Evolutionary conservation across 1,140 invertebrate genomes (phyloP), one percentile per base, ranked within the genome.

Genomic region (Cherax quadricarinatus): DNA sequence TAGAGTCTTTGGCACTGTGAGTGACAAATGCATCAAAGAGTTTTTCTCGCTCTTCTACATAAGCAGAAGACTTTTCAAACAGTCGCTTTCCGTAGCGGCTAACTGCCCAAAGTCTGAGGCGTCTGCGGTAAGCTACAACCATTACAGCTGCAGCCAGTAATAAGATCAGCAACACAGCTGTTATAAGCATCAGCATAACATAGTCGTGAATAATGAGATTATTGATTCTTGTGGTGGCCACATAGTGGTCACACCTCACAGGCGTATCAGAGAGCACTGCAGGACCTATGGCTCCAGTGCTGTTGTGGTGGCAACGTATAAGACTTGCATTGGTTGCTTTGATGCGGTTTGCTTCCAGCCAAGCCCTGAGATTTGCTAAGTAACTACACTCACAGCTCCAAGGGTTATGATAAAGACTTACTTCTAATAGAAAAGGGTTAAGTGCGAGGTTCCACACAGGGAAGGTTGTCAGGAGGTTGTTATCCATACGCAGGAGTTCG

Each of bases 1-100:
- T 96, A 94, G 98, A 97, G 95, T 99, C 98, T 95, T 98, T 97
- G 53, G 97, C 96, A 94, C 98, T 98, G 95, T 98, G 98, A 80
- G 97, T 97, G 75, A 98, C 97, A 95, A 98, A 99, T 16, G 98
- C 98, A 95, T 99, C 98, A 94, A 98, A 98, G 51, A 98, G 96
- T 93, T 97, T 96, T 95, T 98, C 97, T 94, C 97, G 97, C 94
- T 98, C 97, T 94, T 97, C 96, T 14, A 93, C 93, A 78, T 92
- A 92, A 60, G 80, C 84, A 51, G 91, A 87, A n/a, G 91, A 93
- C 24, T 94, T 93, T 53, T 94, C 93, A 88, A 93, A 94, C n/a
- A 94, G 91, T 16, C 94, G 94, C 48, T 95, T 94, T 9, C 94
- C 94, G 60, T 95, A 93, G 16, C 94, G 91, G 93, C 89, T 94